Evolutionary conservation across 2,113 vertebrate genomes (phyloP), one percentile per base, ranked within the genome.

Genomic region (Corynorhinus townsendii): DNA sequence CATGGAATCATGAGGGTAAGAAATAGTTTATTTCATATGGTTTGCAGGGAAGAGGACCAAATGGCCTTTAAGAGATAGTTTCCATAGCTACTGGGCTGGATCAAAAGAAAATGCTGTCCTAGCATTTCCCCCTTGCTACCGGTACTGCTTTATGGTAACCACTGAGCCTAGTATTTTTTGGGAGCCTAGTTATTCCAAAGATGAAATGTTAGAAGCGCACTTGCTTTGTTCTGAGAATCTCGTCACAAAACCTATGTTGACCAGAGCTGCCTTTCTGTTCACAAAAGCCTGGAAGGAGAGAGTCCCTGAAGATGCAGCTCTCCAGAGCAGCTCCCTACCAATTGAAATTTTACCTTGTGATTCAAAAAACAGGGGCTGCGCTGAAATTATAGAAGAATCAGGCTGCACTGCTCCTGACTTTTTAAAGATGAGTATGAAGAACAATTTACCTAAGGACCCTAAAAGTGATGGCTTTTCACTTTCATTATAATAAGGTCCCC

Each of bases 31-130:
- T 98, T 96, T 97, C 97, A 87, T 95, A 79, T 98, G 93, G 82
- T 97, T 95, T 92, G 76, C 94, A 95, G 97, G 97, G 94, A 98
- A 97, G 93, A 89, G 81, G 82, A 98, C 98, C 98, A 97, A 88
- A 98, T 98, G 98, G 97, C 97, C 89, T 98, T 96, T 97, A 76
- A 71, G 97, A 98, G 97, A 98, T 97, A 98, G 98, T 98, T 98
- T 98, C 98, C 98, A 98, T 98, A 98, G 98, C 96, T 98, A 98
- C 98, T 98, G 97, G 97, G 94, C 93, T 97, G 91, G 92, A 94
- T 96, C 96, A 97, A 97, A 98, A 97, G 96, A 97, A 98, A 97
- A 97, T 97, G 98, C 98, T 96, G 90, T 88, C 85, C 30, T 95
- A 97, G 98, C 92, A 79, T 91, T 96, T 85, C 4, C 14, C 35